Base-by-base conservation (phyloP, 1,140 invertebrate genomes). In the Panagrolaimus sp. region DNA sequence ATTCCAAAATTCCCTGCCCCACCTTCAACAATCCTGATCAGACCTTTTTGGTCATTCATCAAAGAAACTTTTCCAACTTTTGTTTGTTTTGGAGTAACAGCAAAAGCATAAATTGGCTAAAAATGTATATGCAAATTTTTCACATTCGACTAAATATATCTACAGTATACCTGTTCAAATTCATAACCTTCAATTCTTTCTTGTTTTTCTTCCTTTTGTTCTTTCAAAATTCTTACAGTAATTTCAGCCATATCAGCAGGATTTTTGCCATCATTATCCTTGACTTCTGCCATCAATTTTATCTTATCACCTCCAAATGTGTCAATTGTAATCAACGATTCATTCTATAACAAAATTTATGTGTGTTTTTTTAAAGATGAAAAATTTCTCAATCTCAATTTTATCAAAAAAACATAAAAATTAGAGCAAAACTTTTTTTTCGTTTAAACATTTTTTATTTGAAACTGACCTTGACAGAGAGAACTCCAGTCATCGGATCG, bases 101-200 rank as follows among this genome's bases (percentile, higher is more conserved):
- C 52, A 26, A 58, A 58, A 12, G 52, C 52, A 17, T 58, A 58
- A 21, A 58, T 58, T 58, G 52, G 52, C 52, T 58, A 28, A 58
- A 58, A 21, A 58, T 38, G 32, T 4, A 4, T 24, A 48, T 48
- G 2, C 15, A 2, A n/a, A n/a, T n/a, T 48, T 48, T 48, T 48
- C 1, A 3, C 15, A n/a, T n/a, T 5, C 47, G 28, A 21, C n/a
- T 21, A 14, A 1, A 21, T 2, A 4, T 21, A n/a, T 58, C 17
- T 21, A 17, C 12, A 8, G 10, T 28, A n/a, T n/a, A 58, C 52
- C 28, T 58, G 52, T 58, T 58, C 52, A 58, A 58, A 58, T 28
- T 58, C 52, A 10, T 28, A 58, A 21, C 28, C 28, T 21, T 58
- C 52, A 2, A 58, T 28, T 26, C 28, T 28, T 12, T 58, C 52